Evolutionary conservation across 2,888 invertebrate genomes (phyloP).

Genomic region (Euspilapteryx auroguttella): DNA sequence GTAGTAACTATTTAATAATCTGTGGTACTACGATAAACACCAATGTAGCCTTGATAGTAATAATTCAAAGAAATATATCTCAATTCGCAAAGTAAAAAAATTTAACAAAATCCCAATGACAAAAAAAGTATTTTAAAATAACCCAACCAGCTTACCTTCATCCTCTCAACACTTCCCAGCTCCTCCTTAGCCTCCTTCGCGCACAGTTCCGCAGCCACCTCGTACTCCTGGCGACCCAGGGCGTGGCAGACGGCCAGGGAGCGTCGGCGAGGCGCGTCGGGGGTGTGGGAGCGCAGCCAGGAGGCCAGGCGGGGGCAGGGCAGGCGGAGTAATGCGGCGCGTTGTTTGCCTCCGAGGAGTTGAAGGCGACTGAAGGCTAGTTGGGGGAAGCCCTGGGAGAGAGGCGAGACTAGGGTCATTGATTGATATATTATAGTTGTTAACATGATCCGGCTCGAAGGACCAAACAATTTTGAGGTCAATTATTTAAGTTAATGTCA

Average conservation of each 20-base stretch:
- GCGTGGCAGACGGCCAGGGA: slow-evolving; percentile 18
- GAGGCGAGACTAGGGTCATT: too few species aligned
- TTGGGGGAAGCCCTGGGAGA: background rate
- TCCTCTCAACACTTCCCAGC: slow-evolving; percentile 65
- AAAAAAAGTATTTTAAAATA: background rate
- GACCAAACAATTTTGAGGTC: too few species aligned
- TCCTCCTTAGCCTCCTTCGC: slow-evolving; percentile 64
- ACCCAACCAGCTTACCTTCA: slow-evolving; percentile 51
- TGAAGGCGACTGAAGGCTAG: background rate
- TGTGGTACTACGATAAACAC: too few species aligned
- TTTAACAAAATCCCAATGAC: background rate
- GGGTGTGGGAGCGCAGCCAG: slow-evolving; percentile 9
- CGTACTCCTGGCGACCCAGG: slow-evolving; percentile 11
- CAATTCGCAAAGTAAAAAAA: background rate
- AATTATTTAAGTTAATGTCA: too few species aligned
- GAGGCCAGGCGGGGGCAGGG: background rate
- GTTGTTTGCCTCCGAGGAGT: background rate
- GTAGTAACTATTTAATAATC: too few species aligned
- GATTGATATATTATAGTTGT: too few species aligned
- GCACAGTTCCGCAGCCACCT: slow-evolving; percentile 5
- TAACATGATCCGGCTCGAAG: too few species aligned
- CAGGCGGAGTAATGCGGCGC: background rate
- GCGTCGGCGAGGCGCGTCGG: slow-evolving; percentile 27
- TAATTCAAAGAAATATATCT: background rate
- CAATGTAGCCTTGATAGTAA: background rate